phyloP scores from a whole-genome alignment of 1,140 invertebrate genomes.

The Brevipalpus yothersi region DNA sequence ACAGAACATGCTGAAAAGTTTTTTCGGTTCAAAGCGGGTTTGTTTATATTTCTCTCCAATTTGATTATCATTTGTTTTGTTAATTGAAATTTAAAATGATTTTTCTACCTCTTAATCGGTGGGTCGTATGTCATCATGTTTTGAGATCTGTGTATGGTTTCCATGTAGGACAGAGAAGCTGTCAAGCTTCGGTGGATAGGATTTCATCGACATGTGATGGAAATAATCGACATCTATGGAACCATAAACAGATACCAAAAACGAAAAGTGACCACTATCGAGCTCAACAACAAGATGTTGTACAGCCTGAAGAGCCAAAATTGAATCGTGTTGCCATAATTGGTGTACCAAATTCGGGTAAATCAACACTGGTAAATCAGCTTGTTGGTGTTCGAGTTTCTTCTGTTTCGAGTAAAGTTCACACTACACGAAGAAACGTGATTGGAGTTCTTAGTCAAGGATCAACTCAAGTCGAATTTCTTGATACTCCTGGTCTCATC shows the following conservation, averaged over 20 bases:
- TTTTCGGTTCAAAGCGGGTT: too few species aligned
- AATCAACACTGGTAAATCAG: slow-evolving; percentile 75
- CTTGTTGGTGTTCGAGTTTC: slow-evolving; percentile 48
- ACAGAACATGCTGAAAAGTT: too few species aligned
- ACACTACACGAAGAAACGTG: slow-evolving; percentile 52
- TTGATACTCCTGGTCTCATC: slow-evolving; percentile 11
- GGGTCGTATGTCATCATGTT: too few species aligned
- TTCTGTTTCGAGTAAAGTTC: slow-evolving; percentile 59
- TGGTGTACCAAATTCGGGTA: slow-evolving; percentile 71
- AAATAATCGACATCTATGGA: too few species aligned
- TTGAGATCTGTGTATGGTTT: too few species aligned
- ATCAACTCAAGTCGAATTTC: slow-evolving; percentile 46
- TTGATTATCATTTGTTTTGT: too few species aligned
- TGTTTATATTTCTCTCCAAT: too few species aligned
- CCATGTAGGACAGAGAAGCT: too few species aligned
- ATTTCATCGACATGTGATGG: too few species aligned
- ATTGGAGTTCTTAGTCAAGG: slow-evolving; percentile 41
- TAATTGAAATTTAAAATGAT: too few species aligned
- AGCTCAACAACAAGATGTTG: background rate
- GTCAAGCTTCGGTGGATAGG: too few species aligned
- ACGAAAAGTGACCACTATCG: background rate
- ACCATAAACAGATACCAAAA: background rate
- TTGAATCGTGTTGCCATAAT: slow-evolving; percentile 59
- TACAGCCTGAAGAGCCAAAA: slow-evolving; percentile 10
- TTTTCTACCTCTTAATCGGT: too few species aligned